Conservation (phyloP, 2,113 vertebrate genomes). For the Heterotilapia buettikoferi region DNA sequence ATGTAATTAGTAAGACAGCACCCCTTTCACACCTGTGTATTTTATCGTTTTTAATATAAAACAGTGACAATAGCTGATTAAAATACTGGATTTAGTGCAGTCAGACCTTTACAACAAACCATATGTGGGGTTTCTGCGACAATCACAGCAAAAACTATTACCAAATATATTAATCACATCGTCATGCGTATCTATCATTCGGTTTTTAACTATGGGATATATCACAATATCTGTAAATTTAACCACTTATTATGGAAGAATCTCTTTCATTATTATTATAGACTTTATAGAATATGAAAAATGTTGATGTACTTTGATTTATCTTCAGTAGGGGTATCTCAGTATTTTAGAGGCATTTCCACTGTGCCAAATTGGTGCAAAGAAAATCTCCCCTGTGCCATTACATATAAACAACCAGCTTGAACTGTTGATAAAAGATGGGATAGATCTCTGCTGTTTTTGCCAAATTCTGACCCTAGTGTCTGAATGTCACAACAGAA, state of each 20-base stretch:
- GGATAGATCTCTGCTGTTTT: not conserved
- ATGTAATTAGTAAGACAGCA: fast-evolving
- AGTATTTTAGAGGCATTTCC: not conserved
- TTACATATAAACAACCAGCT: not conserved
- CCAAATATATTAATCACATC: not conserved
- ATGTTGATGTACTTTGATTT: not conserved
- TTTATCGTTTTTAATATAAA: not conserved
- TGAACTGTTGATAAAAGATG: not conserved
- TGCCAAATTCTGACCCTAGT: not conserved
- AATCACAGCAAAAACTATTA: not conserved
- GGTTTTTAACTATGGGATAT: not conserved
- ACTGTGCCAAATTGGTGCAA: not conserved
- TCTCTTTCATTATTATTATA: not conserved
- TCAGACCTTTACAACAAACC: not conserved
- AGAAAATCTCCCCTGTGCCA: not conserved
- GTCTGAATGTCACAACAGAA: not conserved
- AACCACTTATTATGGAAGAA: not conserved
- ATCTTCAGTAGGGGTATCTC: not conserved
- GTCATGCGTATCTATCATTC: fast-evolving
- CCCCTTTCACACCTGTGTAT: not conserved
- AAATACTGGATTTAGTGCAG: not conserved
- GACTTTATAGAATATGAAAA: not conserved
- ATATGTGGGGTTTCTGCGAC: not conserved
- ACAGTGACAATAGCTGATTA: not conserved
- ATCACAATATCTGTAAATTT: not conserved